Percentiles rank a stretch among this genome's conserved stretches.
These are phyloP conservation scores for Prionailurus viverrinus DNA, from an alignment of 2,113 vertebrate genomes.

Conservation along the genomic window DNA sequence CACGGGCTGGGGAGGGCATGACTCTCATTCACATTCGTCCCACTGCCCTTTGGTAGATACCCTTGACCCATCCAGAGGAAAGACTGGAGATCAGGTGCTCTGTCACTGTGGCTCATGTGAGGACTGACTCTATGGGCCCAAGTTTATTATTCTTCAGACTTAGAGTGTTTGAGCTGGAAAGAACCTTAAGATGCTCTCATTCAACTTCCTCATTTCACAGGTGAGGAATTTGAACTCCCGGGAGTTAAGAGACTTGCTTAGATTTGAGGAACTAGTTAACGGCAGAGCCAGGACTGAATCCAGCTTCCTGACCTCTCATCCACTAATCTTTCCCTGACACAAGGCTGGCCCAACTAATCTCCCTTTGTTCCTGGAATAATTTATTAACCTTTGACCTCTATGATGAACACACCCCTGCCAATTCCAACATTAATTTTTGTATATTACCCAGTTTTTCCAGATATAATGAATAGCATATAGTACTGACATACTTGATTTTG, in stretches of 20 bases:
- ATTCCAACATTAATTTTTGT: slow-evolving; percentile 26
- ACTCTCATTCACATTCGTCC: not conserved
- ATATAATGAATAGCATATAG: not conserved
- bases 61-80: not conserved
- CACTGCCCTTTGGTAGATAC: too few relatives aligned
- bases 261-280: not conserved
- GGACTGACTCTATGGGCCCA: not conserved
- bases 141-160: slow-evolving; percentile 40
- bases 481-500: not conserved
- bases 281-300: not conserved
- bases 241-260: slow-evolving; percentile 52
- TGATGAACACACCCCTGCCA: not conserved
- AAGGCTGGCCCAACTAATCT: not conserved
- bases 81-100: not conserved
- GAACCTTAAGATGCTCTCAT: slow-evolving; percentile 47
- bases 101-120: not conserved
- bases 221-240: slow-evolving; percentile 56
- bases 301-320: not conserved
- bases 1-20: fast-evolving
- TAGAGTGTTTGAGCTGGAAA: slow-evolving; percentile 33
- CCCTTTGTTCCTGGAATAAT: slow-evolving; percentile 36
- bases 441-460: not conserved
- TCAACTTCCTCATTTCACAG: slow-evolving; percentile 65
- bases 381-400: slow-evolving; percentile 31
- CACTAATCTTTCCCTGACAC: not conserved